phyloP scores from a whole-genome alignment of 2,113 vertebrate genomes.

The Pteruthius melanotis region DNA sequence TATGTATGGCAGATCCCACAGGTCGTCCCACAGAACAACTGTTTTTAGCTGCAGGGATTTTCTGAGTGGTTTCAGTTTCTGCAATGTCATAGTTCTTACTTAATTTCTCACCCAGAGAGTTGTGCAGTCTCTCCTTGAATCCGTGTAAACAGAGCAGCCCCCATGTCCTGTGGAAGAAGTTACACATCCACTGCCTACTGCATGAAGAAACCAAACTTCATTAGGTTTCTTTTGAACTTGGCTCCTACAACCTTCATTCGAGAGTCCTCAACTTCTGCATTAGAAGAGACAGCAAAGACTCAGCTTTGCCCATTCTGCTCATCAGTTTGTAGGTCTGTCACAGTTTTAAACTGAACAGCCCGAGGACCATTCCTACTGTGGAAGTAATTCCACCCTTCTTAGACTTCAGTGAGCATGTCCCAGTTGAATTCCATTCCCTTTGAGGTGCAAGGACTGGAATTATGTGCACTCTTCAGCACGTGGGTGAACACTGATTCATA shows the following conservation, averaged over 20 bases:
- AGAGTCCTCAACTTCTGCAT: not conserved
- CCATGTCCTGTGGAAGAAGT: not conserved
- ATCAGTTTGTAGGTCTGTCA: not conserved
- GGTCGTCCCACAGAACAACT: not conserved
- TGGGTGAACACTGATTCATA: not conserved
- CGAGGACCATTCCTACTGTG: not conserved
- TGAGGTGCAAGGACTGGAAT: not conserved
- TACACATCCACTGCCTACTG: not conserved
- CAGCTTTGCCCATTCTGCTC: not conserved
- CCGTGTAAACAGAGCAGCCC: not conserved
- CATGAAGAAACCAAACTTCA: not conserved
- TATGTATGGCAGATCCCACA: not conserved
- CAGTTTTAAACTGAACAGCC: not conserved
- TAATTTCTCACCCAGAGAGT: not conserved
- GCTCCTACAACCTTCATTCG: not conserved
- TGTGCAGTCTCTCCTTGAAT: not conserved
- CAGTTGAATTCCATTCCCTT: not conserved
- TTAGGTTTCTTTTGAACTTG: not conserved
- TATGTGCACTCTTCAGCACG: accelerated
- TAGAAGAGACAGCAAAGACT: not conserved
- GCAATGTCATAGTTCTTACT: not conserved
- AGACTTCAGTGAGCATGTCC: not conserved
- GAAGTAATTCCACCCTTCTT: not conserved
- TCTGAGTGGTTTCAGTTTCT: not conserved
- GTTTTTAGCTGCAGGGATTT: not conserved